phyloP scores from a whole-genome alignment of 2,797 vertebrate species.

The Diceros bicornis region DNA sequence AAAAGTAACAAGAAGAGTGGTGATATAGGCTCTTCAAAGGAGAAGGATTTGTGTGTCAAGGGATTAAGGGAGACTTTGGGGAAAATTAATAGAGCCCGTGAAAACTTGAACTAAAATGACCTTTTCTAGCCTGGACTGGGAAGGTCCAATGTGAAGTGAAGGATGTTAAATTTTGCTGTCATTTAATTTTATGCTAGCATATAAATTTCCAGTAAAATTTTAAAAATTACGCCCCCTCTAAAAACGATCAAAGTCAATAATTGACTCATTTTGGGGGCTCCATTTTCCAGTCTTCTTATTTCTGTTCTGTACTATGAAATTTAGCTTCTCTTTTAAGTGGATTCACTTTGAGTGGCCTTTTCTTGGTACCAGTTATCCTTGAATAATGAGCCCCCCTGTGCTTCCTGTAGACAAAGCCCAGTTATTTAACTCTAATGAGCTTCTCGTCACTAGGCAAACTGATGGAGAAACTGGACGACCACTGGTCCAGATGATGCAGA shows the following conservation, averaged over 20 bases:
- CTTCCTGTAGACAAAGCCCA: not conserved
- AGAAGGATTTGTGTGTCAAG: not conserved
- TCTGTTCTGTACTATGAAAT: not conserved
- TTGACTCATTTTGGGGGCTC: not conserved
- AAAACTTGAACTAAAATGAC: conserved; percentile 20
- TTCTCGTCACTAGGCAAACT: not conserved
- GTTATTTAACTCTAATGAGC: not conserved
- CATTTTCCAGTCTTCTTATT: not conserved
- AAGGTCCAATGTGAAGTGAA: not conserved
- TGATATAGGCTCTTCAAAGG: not conserved
- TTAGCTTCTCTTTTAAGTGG: conserved; percentile 1
- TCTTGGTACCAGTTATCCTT: not conserved
- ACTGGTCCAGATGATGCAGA: not conserved
- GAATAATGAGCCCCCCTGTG: not conserved
- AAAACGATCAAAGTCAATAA: not conserved
- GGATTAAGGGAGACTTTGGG: not conserved
- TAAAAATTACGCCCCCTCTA: not conserved
- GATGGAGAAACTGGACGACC: not conserved
- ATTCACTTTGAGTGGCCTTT: not conserved
- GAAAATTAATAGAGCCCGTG: conserved; percentile 33
- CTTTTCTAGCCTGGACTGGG: not conserved
- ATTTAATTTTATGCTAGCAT: not conserved
- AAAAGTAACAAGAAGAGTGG: conserved; percentile 1
- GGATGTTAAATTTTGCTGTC: not conserved
- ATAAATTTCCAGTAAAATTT: not conserved